Percentiles rank a stretch among this genome's conserved stretches.
Conservation (phyloP, 53 echinoderm and acorn worm genomes). For the Patiria pectinifera region DNA sequence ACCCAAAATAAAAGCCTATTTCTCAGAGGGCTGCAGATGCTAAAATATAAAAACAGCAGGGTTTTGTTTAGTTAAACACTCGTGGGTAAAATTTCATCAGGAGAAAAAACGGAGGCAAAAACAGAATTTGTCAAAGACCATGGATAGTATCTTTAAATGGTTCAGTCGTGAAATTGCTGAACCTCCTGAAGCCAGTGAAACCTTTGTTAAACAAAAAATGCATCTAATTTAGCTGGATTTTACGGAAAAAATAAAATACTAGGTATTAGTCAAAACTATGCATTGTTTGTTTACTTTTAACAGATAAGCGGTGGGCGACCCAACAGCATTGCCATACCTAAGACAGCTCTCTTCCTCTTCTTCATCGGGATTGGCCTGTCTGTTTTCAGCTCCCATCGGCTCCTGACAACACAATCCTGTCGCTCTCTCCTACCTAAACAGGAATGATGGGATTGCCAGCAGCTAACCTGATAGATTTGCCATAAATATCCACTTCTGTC, state of each 20-base stretch:
- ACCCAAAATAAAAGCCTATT: too few relatives aligned
- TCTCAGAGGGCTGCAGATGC: too few relatives aligned
- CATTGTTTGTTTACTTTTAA: neutral
- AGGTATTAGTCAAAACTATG: too few relatives aligned
- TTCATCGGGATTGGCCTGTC: conserved; percentile 47
- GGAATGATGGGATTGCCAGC: conserved; percentile 10
- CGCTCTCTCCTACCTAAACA: conserved; percentile 42
- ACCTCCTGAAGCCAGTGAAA: too few relatives aligned
- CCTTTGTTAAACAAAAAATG: too few relatives aligned
- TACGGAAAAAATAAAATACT: too few relatives aligned
- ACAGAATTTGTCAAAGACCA: neutral
- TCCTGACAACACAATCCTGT: conserved; percentile 48
- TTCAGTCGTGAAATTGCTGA: too few relatives aligned
- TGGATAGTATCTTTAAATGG: neutral
- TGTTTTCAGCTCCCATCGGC: conserved; percentile 43
- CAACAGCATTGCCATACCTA: conserved; percentile 29
- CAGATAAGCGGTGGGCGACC: conserved; percentile 40
- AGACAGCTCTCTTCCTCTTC: conserved; percentile 45
- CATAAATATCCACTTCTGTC: neutral
- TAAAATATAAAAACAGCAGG: neutral
- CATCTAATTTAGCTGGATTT: too few relatives aligned
- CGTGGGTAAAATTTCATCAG: too few relatives aligned
- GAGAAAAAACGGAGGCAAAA: neutral
- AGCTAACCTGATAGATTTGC: neutral
- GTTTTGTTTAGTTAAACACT: neutral